Evolutionary conservation across 2,113 vertebrate species (phyloP).

Genomic region (Anhinga rufa): DNA sequence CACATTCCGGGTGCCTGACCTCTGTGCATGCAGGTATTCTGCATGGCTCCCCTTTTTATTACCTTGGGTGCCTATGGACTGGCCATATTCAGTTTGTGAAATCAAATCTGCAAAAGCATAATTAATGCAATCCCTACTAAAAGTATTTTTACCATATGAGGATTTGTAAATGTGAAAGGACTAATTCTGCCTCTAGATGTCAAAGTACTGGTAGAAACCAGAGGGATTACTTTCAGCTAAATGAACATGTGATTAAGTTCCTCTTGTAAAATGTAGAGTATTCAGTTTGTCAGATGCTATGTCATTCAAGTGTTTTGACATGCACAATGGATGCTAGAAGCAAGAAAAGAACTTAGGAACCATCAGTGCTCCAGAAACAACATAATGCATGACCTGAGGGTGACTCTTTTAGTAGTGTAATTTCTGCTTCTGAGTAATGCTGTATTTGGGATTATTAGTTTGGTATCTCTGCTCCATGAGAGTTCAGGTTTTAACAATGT

Average conservation of each 20-base stretch:
- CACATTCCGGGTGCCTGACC: fast-evolving
- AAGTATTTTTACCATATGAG: neutral
- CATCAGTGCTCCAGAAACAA: neutral
- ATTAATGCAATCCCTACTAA: neutral
- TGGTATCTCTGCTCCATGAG: neutral
- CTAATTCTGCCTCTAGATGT: neutral
- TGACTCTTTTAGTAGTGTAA: neutral
- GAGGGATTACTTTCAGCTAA: neutral
- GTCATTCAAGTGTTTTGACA: neutral
- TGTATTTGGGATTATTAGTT: neutral
- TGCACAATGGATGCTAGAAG: neutral
- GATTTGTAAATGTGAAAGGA: neutral
- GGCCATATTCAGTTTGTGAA: neutral
- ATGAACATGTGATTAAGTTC: neutral
- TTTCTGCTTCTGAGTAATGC: neutral
- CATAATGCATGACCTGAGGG: neutral
- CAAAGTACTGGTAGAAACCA: neutral
- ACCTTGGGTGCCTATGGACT: neutral
- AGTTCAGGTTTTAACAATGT: neutral
- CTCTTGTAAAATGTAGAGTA: neutral
- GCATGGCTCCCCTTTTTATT: neutral
- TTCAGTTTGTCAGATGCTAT: neutral
- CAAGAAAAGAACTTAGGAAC: neutral
- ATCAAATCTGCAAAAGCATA: neutral
- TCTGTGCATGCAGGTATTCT: neutral